Base-by-base conservation (phyloP, 2,888 invertebrate genomes). In the Orthonevra nobilis region DNA sequence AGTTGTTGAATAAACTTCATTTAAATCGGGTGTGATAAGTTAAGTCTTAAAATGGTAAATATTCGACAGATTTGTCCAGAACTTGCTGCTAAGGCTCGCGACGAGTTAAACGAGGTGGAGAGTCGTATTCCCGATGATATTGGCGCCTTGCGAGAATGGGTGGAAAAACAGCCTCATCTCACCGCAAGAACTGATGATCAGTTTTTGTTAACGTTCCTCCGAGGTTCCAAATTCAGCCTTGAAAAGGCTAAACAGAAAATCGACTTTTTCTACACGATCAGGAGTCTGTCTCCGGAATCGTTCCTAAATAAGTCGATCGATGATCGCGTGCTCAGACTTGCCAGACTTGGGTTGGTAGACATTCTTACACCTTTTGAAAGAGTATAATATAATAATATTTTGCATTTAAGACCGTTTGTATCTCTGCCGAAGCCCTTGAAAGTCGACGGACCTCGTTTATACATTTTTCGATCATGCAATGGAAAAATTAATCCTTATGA, bases 201-300 rank as follows among this genome's bases (percentile, higher is more conserved):
- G 82, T 90, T 90, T 83, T 82, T 91, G 5, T 81, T 90, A 1
- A 85, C 88, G 1, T 91, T 91, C 81, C 84, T 91, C 26, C 87
- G 91, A 2, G 90, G 90, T 15, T 89, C 89, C 81, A 91, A 91
- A 83, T 90, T 89, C 83, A 91, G 90, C 69, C 83, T 91, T 82
- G 91, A 91, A 82, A 86, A 89, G 64, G 88, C 90, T 3, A 91
- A 91, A 83, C 87, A 89, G 48, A 91, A 91, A 83, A 74, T 91
- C n/a, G 91, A 91, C 74, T 89, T 90, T 86, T 92, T 89, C 83
- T 92, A 91, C 83, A 91, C 92, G 0, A 83, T 87, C 50, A 90
- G 90, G 82, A 88, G 89, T 0, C 85, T 91, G 42, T 87, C 91
- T 15, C 92, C 92, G 0, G 92, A 93, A 83, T 86, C 92, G 63